Evolutionary conservation across 64 coral and sea anemone genomes (phyloP).

Genomic region (Dendrophyllia cribrosa): DNA sequence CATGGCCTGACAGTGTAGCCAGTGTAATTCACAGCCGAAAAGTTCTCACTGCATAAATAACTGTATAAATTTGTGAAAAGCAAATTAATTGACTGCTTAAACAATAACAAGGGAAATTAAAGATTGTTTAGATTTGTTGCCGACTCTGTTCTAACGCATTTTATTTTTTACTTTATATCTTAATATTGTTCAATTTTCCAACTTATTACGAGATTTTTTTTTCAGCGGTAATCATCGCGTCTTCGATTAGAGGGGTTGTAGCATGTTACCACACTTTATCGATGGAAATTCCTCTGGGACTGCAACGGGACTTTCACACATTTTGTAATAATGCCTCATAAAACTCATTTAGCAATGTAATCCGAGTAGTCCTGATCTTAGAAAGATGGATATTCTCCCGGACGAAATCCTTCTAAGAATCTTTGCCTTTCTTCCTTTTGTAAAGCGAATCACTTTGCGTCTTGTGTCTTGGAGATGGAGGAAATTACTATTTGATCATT

Average conservation of each 20-base stretch:
- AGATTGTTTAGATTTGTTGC: background rate
- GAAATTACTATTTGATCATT: background rate
- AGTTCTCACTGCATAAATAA: no score
- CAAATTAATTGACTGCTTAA: no score
- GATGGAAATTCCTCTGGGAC: background rate
- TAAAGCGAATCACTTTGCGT: constrained; percentile 8
- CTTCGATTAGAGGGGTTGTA: constrained; percentile 6
- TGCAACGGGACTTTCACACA: constrained; percentile 5
- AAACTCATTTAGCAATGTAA: background rate
- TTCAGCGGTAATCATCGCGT: background rate
- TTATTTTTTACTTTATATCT: background rate
- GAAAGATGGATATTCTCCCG: constrained; percentile 9
- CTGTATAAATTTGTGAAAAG: no score
- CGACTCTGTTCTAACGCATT: background rate
- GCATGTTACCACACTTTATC: background rate
- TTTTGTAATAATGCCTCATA: background rate
- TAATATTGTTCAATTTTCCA: background rate
- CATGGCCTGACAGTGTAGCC: no score
- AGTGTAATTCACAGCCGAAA: no score
- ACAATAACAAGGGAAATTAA: no score
- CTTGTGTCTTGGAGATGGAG: constrained; percentile 1
- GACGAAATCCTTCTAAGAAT: constrained; percentile 4
- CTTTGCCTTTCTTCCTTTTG: constrained; percentile 14
- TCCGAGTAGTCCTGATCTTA: background rate
- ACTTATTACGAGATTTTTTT: background rate